A percentile compares a stretch with the other conserved stretches of the same genome.
phyloP scores from a whole-genome alignment of 2,888 invertebrate genomes.

The Coenonympha glycerion region DNA sequence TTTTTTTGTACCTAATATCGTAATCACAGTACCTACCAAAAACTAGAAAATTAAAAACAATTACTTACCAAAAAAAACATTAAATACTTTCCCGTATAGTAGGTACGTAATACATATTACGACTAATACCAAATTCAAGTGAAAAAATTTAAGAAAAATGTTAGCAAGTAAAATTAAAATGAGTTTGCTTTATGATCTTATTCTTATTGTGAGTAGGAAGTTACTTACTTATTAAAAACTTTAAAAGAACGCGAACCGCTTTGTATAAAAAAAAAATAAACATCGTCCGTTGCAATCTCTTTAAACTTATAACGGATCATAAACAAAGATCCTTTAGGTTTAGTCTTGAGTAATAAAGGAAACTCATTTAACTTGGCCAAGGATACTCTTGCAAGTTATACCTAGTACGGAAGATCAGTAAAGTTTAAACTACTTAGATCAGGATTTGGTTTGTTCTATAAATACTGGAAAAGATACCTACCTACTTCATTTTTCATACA shows the following conservation, averaged over 20 bases:
- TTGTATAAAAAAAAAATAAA: constrained; percentile 33
- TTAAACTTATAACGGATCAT: constrained; percentile 66
- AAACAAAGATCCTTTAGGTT: constrained; percentile 62
- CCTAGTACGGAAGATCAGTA: constrained; percentile 28
- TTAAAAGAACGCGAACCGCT: constrained; percentile 26
- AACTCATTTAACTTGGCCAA: constrained; percentile 67
- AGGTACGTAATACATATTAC: too few relatives aligned
- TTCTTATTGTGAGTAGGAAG: constrained; percentile 17
- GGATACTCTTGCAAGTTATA: constrained; percentile 54
- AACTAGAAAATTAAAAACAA: not conserved
- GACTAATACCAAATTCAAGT: too few relatives aligned
- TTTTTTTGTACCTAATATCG: too few relatives aligned
- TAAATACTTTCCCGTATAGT: not conserved
- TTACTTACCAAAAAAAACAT: not conserved
- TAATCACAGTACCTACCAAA: too few relatives aligned
- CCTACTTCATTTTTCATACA: too few relatives aligned
- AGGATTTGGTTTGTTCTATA: constrained; percentile 22
- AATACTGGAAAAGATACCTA: too few relatives aligned
- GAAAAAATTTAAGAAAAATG: too few relatives aligned
- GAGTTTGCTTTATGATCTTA: constrained; percentile 13
- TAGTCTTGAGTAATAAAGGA: constrained; percentile 58
- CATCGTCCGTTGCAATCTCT: constrained; percentile 47
- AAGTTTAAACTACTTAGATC: constrained; percentile 21
- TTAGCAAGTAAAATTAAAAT: not conserved
- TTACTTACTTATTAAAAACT: constrained; percentile 28